Evolutionary conservation across 1,140 invertebrate species (phyloP).

Genomic region (Bombus vancouverensis): DNA sequence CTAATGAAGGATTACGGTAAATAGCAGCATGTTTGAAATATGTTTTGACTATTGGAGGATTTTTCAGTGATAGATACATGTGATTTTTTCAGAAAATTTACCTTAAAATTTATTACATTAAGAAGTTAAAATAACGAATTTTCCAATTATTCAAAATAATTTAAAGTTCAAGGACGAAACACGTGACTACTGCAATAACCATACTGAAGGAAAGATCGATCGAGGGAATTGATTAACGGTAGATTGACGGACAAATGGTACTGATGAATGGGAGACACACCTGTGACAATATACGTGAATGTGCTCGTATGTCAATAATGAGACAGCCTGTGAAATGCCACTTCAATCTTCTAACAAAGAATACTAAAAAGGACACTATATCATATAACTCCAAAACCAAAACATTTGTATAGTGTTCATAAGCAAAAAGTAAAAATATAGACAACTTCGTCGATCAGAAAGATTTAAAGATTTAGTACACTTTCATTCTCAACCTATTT

Average conservation of each 20-base stretch:
- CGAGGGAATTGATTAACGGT: slow-evolving; percentile 11
- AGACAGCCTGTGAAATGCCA: not conserved
- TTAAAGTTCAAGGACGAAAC: not conserved
- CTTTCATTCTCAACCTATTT: not conserved
- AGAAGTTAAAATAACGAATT: not conserved
- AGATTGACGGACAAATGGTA: not conserved
- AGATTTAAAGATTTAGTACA: too few species aligned
- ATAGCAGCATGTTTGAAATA: too few species aligned
- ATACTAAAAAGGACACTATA: not conserved
- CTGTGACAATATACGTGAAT: not conserved
- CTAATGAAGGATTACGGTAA: too few species aligned
- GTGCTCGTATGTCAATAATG: not conserved
- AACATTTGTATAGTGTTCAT: not conserved
- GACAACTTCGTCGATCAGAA: not conserved
- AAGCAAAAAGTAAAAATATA: not conserved
- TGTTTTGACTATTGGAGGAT: too few species aligned
- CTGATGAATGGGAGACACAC: slow-evolving; percentile 3
- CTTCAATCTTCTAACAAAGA: not conserved
- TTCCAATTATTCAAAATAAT: not conserved
- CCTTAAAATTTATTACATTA: too few species aligned
- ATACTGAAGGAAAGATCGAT: too few species aligned
- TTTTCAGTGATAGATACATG: too few species aligned
- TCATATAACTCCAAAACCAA: not conserved
- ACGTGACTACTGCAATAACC: not conserved
- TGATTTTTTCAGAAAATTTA: too few species aligned